These are phyloP conservation scores for Brachyrhaphis roseni DNA, from an alignment of 2,797 vertebrate species.

Conservation along the genomic window DNA sequence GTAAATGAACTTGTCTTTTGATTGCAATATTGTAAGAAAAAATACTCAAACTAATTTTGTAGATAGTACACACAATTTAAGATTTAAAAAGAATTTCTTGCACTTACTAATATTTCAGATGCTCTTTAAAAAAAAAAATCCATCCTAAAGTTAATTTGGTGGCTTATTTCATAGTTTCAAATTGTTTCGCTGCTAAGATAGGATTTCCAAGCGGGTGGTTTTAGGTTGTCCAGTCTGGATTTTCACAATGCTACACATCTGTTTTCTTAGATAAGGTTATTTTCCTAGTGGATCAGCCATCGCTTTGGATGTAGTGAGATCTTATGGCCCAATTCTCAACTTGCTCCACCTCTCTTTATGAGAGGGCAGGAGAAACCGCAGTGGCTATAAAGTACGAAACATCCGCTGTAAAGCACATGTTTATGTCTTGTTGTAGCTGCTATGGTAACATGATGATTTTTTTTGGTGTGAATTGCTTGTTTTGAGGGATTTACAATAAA, in stretches of 20 bases:
- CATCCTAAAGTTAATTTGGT: constrained; percentile 46
- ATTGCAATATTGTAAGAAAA: constrained; percentile 22
- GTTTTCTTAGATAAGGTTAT: constrained; percentile 3
- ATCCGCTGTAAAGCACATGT: background rate
- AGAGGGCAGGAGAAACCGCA: background rate
- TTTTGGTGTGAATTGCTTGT: background rate
- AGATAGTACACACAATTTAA: constrained; percentile 33
- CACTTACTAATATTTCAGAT: constrained; percentile 65
- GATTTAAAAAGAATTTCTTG: constrained; percentile 32
- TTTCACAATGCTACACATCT: constrained; percentile 53
- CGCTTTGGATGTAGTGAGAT: background rate
- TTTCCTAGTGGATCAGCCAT: background rate
- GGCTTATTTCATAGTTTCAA: constrained; percentile 85
- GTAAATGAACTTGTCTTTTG: constrained; percentile 28
- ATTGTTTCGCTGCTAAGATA: constrained; percentile 86
- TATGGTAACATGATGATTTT: background rate
- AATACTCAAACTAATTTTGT: constrained; percentile 17
- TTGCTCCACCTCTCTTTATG: background rate
- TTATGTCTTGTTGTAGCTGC: background rate
- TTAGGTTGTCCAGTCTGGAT: constrained; percentile 51
- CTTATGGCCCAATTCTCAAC: background rate
- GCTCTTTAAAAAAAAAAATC: constrained; percentile 23
- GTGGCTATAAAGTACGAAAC: background rate
- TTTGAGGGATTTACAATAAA: background rate
- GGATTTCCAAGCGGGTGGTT: constrained; percentile 71